Conservation (phyloP, 2,113 vertebrate species). For the Rhabdornis inornatus region DNA sequence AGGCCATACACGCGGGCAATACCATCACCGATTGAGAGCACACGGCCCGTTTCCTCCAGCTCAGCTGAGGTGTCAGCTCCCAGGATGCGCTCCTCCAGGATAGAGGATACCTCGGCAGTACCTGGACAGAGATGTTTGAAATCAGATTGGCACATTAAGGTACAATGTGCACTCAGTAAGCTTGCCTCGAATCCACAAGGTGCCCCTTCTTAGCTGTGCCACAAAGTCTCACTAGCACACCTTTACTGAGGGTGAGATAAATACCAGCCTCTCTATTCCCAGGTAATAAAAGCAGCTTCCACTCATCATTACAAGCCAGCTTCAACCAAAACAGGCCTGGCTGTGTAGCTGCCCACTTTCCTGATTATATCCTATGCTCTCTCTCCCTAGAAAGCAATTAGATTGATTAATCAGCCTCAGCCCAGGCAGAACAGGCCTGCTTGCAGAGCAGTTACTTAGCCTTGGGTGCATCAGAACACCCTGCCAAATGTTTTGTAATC, state of each 20-base stretch:
- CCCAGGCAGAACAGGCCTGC: background rate
- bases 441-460: background rate
- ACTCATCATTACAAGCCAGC: background rate
- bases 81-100: conserved; percentile 94
- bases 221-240: accelerated
- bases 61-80: conserved; percentile 90
- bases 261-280: background rate
- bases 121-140: conserved; percentile 63
- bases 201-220: no score
- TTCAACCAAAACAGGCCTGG: background rate
- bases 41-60: conserved; percentile 94
- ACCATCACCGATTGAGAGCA: conserved; percentile 96
- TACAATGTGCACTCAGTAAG: background rate
- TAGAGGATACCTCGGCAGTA: conserved; percentile 95
- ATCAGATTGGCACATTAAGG: accelerated
- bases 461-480: background rate
- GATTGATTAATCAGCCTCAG: background rate
- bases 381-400: background rate
- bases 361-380: accelerated
- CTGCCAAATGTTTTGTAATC: background rate
- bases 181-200: background rate
- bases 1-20: conserved; percentile 96
- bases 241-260: accelerated
- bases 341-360: background rate
- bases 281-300: background rate